These are phyloP conservation scores for Drosophila arawakana DNA, from an alignment of 1,140 invertebrate species.

Conservation along the genomic window DNA sequence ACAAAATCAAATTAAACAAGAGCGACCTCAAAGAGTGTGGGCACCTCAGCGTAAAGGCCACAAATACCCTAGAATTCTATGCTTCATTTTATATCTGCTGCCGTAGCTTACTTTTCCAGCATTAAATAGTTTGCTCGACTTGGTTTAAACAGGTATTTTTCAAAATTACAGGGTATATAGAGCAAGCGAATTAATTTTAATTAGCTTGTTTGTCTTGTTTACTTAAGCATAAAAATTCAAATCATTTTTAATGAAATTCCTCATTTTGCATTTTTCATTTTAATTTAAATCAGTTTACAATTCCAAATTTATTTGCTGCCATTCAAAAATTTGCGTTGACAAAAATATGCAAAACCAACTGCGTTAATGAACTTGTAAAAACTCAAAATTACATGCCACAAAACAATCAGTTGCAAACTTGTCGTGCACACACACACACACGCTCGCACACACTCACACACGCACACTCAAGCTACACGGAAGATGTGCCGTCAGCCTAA, in stretches of 20 bases:
- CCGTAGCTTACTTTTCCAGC: too few relatives aligned
- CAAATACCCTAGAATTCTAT: neutral
- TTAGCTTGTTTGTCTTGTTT: constrained; percentile 12
- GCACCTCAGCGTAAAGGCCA: neutral
- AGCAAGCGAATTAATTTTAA: neutral
- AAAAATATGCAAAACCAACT: constrained; percentile 16
- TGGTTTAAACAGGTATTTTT: too few relatives aligned
- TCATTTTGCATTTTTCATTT: neutral
- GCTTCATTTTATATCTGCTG: too few relatives aligned
- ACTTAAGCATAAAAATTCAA: neutral
- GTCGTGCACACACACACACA: constrained; percentile 11
- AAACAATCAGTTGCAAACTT: constrained; percentile 44
- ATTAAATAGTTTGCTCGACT: too few relatives aligned
- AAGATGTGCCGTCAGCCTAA: constrained; percentile 48
- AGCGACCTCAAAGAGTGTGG: neutral
- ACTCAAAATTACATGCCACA: constrained; percentile 35
- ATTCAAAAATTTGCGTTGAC: neutral
- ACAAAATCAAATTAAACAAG: neutral
- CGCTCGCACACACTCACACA: neutral
- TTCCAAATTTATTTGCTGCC: neutral
- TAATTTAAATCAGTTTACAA: neutral
- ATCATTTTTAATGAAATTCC: neutral
- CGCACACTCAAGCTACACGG: constrained; percentile 54
- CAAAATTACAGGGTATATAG: neutral
- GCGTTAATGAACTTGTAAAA: constrained; percentile 73